Percentiles rank a stretch among this genome's conserved stretches.
Evolutionary conservation across 2,888 invertebrate genomes (phyloP).

Genomic region (Eupithecia abbreviata): DNA sequence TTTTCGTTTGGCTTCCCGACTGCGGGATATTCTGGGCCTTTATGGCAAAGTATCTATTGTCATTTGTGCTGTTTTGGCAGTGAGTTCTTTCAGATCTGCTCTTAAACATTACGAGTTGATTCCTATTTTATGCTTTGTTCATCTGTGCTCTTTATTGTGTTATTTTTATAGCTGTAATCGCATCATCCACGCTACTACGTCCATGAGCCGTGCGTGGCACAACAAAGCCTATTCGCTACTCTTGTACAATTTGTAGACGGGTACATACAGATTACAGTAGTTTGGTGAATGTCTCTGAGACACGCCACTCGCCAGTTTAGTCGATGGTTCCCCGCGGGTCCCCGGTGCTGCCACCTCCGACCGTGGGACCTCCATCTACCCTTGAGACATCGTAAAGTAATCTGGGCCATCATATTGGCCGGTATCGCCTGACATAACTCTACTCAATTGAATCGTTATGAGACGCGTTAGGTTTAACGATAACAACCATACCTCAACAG

Average conservation of each 20-base stretch:
- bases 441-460: slow-evolving; percentile 4
- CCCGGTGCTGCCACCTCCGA: not conserved
- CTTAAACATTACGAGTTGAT: not conserved
- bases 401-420: slow-evolving; percentile 1
- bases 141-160: not conserved
- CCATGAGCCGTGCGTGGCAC: not conserved
- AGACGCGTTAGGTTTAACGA: slow-evolving; percentile 7
- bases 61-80: slow-evolving; percentile 7
- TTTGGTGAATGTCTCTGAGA: not conserved
- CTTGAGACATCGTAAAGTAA: not conserved
- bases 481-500: not conserved
- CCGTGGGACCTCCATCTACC: not conserved
- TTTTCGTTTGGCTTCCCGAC: slow-evolving; percentile 25
- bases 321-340: not conserved
- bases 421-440: not conserved
- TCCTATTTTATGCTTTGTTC: not conserved
- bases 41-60: slow-evolving; percentile 12
- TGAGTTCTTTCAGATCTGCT: not conserved
- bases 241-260: not conserved
- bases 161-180: not conserved
- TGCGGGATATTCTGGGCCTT: not conserved
- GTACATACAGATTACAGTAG: not conserved
- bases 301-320: slow-evolving; percentile 7
- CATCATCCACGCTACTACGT: not conserved
- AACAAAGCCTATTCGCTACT: not conserved